Conservation (phyloP, 2,113 vertebrate genomes). For the Anser cygnoides region DNA sequence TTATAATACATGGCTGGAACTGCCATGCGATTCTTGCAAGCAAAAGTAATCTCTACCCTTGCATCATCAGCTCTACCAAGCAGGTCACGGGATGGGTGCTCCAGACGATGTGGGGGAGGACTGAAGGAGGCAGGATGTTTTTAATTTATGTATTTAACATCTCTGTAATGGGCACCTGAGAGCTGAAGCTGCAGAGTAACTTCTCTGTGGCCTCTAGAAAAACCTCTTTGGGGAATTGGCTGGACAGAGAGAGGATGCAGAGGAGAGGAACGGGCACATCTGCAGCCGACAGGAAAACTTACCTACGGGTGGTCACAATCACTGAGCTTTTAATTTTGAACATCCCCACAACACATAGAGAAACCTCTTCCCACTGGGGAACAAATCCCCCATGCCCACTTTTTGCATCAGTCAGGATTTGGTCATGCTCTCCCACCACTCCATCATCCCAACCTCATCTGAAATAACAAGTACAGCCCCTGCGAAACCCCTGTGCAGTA, state of each 20-base stretch:
- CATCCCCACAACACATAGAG: background rate
- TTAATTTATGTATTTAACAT: slow-evolving; percentile 21
- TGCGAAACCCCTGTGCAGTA: fast-evolving
- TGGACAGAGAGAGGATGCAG: background rate
- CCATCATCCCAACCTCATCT: background rate
- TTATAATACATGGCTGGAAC: background rate
- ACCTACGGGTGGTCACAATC: background rate
- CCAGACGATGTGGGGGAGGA: slow-evolving; percentile 11
- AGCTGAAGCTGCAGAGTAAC: background rate
- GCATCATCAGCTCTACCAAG: slow-evolving; percentile 33
- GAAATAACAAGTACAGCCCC: background rate
- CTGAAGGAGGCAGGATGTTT: slow-evolving; percentile 30
- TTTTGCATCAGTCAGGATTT: background rate
- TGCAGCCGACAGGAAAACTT: background rate
- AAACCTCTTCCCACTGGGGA: background rate
- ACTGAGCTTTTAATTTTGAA: background rate
- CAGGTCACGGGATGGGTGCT: slow-evolving; percentile 25
- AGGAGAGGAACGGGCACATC: background rate
- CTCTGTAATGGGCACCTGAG: slow-evolving; percentile 22
- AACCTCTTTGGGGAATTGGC: background rate
- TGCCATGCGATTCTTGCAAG: background rate
- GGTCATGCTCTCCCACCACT: background rate
- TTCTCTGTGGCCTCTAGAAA: slow-evolving; percentile 21
- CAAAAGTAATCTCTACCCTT: slow-evolving; percentile 24
- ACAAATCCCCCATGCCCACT: fast-evolving